A percentile compares a stretch with the other conserved stretches of the same genome.
phyloP scores from a whole-genome alignment of 2,888 invertebrate genomes.

The Pocota personata region DNA sequence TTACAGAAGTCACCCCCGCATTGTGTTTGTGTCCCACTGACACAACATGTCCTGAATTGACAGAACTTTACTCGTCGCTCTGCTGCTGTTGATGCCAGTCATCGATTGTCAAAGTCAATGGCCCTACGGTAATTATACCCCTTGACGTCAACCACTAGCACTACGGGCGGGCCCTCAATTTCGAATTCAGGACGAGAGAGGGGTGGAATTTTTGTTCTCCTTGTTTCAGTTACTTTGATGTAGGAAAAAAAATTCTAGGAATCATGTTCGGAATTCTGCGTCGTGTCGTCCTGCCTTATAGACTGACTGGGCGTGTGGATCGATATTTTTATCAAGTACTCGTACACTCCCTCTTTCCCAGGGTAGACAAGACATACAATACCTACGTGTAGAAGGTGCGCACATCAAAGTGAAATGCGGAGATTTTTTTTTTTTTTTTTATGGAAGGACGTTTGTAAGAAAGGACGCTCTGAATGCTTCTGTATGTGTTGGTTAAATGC shows the following conservation, averaged over 20 bases:
- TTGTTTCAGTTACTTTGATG: not conserved
- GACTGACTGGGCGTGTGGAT: not conserved
- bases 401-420: conserved; percentile 36
- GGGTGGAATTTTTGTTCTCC: not conserved
- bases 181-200: conserved; percentile 16
- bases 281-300: not conserved
- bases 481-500: not conserved
- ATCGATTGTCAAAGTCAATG: conserved; percentile 46
- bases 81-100: not conserved
- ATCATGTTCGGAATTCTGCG: conserved; percentile 9
- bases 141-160: conserved; percentile 54
- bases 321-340: conserved; percentile 30
- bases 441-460: not conserved
- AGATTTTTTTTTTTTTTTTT: conserved; percentile 32
- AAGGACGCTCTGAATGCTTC: not conserved
- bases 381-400: conserved; percentile 5
- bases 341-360: not conserved
- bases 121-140: conserved; percentile 47
- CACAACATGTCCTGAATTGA: conserved; percentile 11
- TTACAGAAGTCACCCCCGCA: no score
- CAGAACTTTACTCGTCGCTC: not conserved
- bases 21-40: conserved; percentile 6
- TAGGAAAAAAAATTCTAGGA: not conserved
- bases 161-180: conserved; percentile 17
- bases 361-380: not conserved